phyloP scores from a whole-genome alignment of 2,113 vertebrate genomes.

The Geococcyx californianus region DNA sequence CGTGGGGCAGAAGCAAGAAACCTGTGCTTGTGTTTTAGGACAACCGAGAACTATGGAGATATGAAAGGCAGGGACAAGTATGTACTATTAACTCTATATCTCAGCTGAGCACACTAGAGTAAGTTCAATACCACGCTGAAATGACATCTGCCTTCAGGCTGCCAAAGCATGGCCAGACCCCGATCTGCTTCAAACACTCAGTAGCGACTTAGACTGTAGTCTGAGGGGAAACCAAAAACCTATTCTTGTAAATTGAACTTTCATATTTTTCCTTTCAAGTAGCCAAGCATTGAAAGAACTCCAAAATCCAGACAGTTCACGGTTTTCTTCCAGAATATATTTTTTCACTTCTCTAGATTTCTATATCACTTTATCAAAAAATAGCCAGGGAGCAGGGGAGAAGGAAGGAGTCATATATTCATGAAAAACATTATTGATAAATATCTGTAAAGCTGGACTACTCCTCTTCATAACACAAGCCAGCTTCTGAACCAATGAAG shows the following conservation, averaged over 20 bases:
- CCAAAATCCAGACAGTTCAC: background rate
- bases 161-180: background rate
- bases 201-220: background rate
- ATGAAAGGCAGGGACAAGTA: background rate
- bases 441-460: background rate
- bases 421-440: background rate
- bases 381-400: background rate
- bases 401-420: background rate
- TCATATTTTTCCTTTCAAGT: background rate
- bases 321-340: background rate
- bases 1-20: background rate
- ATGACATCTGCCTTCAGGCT: background rate
- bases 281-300: background rate
- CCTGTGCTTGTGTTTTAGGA: background rate
- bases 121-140: background rate
- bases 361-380: background rate
- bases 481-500: background rate
- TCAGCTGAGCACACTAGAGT: background rate
- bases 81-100: background rate
- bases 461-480: background rate
- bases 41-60: background rate
- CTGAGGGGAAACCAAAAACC: background rate
- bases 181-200: background rate
- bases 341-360: background rate
- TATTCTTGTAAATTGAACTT: background rate